Conservation (phyloP, 2,113 vertebrate species). For the Seriola dumerili region DNA sequence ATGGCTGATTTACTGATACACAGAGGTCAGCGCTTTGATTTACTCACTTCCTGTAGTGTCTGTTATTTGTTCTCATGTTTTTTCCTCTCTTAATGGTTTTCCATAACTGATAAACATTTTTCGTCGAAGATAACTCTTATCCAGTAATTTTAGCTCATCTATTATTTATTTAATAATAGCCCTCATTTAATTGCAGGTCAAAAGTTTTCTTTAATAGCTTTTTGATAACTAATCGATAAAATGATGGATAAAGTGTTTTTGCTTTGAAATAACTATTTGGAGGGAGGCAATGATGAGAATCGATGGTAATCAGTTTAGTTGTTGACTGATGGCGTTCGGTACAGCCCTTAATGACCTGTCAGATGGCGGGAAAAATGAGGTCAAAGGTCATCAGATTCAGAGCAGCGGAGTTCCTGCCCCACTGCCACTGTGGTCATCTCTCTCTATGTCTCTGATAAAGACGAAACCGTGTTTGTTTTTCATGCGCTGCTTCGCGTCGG, state of each 20-base stretch:
- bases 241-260: conserved; percentile 67
- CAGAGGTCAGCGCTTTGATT: conserved; percentile 67
- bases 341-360: conserved; percentile 82
- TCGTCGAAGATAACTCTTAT: conserved; percentile 21
- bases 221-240: conserved; percentile 47
- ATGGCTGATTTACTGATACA: conserved; percentile 70
- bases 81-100: conserved; percentile 47
- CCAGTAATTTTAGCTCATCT: background rate
- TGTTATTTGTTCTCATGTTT: conserved; percentile 54
- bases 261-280: conserved; percentile 62
- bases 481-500: conserved; percentile 66
- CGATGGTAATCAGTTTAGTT: conserved; percentile 75
- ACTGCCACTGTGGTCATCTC: conserved; percentile 74
- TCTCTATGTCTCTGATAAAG: conserved; percentile 57
- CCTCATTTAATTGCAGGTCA: background rate
- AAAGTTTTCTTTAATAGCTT: background rate
- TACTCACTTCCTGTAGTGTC: conserved; percentile 73
- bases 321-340: conserved; percentile 79
- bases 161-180: background rate
- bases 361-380: conserved; percentile 82
- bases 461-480: conserved; percentile 63
- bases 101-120: conserved; percentile 40
- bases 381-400: conserved; percentile 79
- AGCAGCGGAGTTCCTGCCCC: conserved; percentile 71
- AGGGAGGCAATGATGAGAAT: conserved; percentile 68